Percentiles rank a stretch among this genome's conserved stretches.
Evolutionary conservation across 1,140 invertebrate genomes (phyloP).

Genomic region (Camponotus vicinus): DNA sequence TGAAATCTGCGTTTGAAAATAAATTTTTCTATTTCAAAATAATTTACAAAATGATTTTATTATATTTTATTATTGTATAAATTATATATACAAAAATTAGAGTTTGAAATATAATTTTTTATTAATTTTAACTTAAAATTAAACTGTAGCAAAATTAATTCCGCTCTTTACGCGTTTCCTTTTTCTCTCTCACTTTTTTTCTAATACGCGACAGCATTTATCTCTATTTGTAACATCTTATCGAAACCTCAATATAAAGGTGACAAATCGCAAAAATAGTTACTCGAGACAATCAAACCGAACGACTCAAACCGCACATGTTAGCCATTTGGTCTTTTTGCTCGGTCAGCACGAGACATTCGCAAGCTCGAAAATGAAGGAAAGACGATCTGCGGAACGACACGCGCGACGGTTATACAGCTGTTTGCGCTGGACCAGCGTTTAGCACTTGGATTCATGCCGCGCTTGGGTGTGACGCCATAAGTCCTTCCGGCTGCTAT

Average conservation of each 20-base stretch:
- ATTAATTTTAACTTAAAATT: too few species aligned
- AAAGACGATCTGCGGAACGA: slow-evolving; percentile 8
- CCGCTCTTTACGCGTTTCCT: not conserved
- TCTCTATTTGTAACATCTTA: not conserved
- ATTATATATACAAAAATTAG: too few species aligned
- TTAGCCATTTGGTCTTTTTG: not conserved
- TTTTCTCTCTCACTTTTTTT: too few species aligned
- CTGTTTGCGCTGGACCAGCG: not conserved
- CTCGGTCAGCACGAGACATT: not conserved
- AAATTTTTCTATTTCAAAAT: too few species aligned
- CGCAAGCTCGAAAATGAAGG: not conserved
- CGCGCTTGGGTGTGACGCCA: not conserved
- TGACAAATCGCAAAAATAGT: not conserved
- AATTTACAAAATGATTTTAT: too few species aligned
- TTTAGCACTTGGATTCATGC: slow-evolving; percentile 12
- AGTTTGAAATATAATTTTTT: too few species aligned
- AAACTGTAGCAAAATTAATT: not conserved
- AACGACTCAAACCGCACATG: too few species aligned
- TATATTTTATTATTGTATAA: too few species aligned
- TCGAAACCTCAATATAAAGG: not conserved
- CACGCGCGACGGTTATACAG: not conserved
- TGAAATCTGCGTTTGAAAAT: too few species aligned
- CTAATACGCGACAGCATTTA: not conserved
- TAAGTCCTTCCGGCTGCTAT: slow-evolving; percentile 40
- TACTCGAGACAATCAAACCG: not conserved